Evolutionary conservation across 2,113 vertebrate genomes (phyloP).

Genomic region (Casuarius casuarius): DNA sequence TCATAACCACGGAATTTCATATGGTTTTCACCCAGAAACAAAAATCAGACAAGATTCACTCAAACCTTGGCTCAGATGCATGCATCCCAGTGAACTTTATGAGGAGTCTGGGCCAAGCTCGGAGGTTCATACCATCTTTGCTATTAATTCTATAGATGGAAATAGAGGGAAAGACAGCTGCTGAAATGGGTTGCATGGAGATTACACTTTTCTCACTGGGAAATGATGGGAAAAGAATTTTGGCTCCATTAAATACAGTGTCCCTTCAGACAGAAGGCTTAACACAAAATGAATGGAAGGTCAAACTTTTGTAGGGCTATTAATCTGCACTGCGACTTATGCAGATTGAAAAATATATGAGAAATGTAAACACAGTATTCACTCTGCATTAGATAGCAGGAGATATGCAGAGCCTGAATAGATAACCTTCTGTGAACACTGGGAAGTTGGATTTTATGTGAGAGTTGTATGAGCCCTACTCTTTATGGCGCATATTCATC

Average conservation of each 20-base stretch:
- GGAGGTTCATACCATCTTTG: background rate
- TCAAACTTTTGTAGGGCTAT: constrained; percentile 65
- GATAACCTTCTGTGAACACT: constrained; percentile 66
- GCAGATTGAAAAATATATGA: constrained; percentile 67
- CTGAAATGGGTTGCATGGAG: constrained; percentile 1
- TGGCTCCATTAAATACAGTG: constrained; percentile 45
- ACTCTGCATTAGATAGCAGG: constrained; percentile 67
- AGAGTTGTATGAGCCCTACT: background rate
- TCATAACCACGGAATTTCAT: background rate
- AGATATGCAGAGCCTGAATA: constrained; percentile 57
- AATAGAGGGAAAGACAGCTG: background rate
- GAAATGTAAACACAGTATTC: constrained; percentile 68
- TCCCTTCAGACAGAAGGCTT: constrained; percentile 37
- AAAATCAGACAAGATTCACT: constrained; percentile 19
- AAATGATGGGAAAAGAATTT: constrained; percentile 59
- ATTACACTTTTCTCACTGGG: constrained; percentile 4
- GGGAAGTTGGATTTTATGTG: constrained; percentile 62
- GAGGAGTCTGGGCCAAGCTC: background rate
- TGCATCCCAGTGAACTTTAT: background rate
- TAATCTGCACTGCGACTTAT: constrained; percentile 67
- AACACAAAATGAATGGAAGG: constrained; percentile 68
- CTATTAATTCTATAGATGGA: constrained; percentile 9
- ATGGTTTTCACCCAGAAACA: constrained; percentile 12
- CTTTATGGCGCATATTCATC: constrained; percentile 39
- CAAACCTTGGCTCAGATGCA: background rate